phyloP scores from a whole-genome alignment of 2,113 vertebrate genomes.

The Albula glossodonta region DNA sequence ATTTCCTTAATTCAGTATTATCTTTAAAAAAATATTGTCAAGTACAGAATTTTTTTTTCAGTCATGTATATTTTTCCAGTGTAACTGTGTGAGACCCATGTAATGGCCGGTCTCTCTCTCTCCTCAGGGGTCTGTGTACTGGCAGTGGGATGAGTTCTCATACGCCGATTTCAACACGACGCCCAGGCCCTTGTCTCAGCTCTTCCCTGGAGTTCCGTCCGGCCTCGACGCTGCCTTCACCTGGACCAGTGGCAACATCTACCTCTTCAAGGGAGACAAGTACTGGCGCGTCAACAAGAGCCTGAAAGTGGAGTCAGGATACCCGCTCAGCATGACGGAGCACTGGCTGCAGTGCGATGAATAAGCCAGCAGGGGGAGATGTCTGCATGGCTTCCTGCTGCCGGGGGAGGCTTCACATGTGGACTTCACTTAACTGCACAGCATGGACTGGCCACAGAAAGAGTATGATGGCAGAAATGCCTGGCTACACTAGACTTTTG shows the following conservation, averaged over 20 bases:
- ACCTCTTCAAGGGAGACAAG: slow-evolving; percentile 73
- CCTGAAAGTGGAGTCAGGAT: slow-evolving; percentile 65
- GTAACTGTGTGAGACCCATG: too few relatives aligned
- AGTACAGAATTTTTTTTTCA: too few relatives aligned
- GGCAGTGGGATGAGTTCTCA: slow-evolving; percentile 79
- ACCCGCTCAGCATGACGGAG: slow-evolving; percentile 58
- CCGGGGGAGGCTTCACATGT: neutral
- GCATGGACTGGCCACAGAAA: neutral
- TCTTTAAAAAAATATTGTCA: too few relatives aligned
- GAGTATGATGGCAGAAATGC: neutral
- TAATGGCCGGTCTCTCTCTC: neutral
- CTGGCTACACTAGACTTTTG: neutral
- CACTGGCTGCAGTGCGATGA: slow-evolving; percentile 76
- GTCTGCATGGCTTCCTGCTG: neutral
- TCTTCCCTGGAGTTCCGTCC: slow-evolving; percentile 68
- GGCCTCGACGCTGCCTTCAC: slow-evolving; percentile 64
- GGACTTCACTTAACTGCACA: neutral
- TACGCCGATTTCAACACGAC: slow-evolving; percentile 59
- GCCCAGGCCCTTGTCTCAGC: slow-evolving; percentile 65
- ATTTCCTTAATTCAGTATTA: too few relatives aligned
- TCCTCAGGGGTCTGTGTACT: slow-evolving; percentile 66
- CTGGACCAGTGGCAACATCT: slow-evolving; percentile 69
- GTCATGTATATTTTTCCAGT: too few relatives aligned
- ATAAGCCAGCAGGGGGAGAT: slow-evolving; percentile 50
- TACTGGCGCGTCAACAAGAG: slow-evolving; percentile 74